Evolutionary conservation across 2,888 invertebrate species (phyloP).

Genomic region (Pseudococcus jackbeardsleyi): DNA sequence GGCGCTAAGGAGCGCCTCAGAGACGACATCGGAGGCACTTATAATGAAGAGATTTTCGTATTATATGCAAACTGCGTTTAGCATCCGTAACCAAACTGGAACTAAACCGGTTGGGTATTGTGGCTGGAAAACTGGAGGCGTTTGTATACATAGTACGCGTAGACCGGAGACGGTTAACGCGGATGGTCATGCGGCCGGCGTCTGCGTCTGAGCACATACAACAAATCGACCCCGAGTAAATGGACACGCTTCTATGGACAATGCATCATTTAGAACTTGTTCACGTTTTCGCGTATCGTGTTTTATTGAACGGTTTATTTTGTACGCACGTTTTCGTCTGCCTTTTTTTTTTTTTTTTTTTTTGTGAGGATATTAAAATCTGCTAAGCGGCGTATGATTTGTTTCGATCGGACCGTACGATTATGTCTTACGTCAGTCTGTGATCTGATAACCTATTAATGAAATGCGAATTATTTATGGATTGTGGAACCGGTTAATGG

Average conservation of each 20-base stretch:
- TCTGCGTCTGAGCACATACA: background rate
- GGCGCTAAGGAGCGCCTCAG: conserved; percentile 15
- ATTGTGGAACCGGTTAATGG: conserved; percentile 23
- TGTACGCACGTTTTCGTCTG: conserved; percentile 51
- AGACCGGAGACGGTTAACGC: background rate
- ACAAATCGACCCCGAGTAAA: conserved; percentile 7
- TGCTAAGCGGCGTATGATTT: background rate
- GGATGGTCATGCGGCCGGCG: background rate
- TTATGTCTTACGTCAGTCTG: background rate
- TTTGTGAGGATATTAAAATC: background rate
- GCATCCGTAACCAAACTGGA: conserved; percentile 31
- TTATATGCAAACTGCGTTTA: background rate
- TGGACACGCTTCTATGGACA: conserved; percentile 42
- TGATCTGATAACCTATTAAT: conserved; percentile 30
- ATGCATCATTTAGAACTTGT: conserved; percentile 44
- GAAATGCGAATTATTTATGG: conserved; percentile 25
- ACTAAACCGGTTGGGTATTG: conserved; percentile 39
- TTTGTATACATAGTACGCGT: conserved; percentile 13
- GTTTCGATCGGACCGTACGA: background rate
- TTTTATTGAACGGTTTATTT: conserved; percentile 33
- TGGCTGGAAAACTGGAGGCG: background rate
- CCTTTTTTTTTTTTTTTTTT: background rate
- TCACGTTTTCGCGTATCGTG: conserved; percentile 10
- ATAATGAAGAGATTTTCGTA: conserved; percentile 14
- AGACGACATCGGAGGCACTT: background rate